phyloP scores from a whole-genome alignment of 2,888 invertebrate genomes.

The Pristionchus arcanus region DNA sequence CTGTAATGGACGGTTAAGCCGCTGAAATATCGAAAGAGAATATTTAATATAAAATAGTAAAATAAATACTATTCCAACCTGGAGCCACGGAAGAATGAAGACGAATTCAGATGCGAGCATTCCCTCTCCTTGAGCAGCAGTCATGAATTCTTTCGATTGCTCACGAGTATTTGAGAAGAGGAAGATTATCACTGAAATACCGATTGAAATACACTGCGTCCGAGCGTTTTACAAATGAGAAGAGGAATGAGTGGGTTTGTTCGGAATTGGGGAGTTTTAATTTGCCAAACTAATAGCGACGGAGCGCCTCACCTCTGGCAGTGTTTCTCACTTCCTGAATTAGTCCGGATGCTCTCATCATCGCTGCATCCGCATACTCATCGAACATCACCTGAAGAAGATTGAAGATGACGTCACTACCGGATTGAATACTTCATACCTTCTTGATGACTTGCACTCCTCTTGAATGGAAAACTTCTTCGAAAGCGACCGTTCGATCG shows the following conservation, averaged over 20 bases:
- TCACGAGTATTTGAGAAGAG: slow-evolving; percentile 77
- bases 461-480: slow-evolving; percentile 75
- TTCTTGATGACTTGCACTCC: slow-evolving; percentile 72
- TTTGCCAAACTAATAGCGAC: too few relatives aligned
- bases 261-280: too few relatives aligned
- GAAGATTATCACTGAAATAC: slow-evolving; percentile 75
- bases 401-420: not conserved
- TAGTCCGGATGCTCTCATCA: slow-evolving; percentile 71
- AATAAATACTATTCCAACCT: slow-evolving; percentile 56
- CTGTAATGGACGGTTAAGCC: slow-evolving; percentile 58
- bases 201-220: too few relatives aligned
- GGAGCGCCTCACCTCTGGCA: slow-evolving; percentile 21
- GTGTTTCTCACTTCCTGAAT: slow-evolving; percentile 57
- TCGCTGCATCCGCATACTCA: slow-evolving; percentile 71
- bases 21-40: not conserved
- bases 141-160: slow-evolving; percentile 76
- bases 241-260: too few relatives aligned
- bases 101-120: slow-evolving; percentile 75
- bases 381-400: slow-evolving; percentile 70
- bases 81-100: slow-evolving; percentile 77
- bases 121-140: slow-evolving; percentile 57
- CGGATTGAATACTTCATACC: slow-evolving; percentile 32
- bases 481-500: slow-evolving; percentile 74
- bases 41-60: too few relatives aligned
- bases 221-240: too few relatives aligned